A percentile compares a stretch with the other conserved stretches of the same genome.
These are phyloP conservation scores for Steinernema scapterisci DNA, from an alignment of 2,888 invertebrate species.

Conservation along the genomic window DNA sequence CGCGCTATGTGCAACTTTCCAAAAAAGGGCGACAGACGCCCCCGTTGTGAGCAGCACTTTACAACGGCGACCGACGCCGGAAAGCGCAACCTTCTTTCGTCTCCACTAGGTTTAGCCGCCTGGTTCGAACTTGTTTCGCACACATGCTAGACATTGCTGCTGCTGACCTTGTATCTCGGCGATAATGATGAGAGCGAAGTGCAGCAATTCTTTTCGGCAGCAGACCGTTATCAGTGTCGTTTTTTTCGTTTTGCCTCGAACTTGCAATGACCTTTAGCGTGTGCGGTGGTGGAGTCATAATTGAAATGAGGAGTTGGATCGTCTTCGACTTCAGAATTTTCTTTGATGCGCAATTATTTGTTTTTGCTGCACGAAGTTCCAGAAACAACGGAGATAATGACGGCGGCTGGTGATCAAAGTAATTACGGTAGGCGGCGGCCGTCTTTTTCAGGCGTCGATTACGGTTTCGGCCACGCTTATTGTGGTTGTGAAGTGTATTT, in stretches of 20 bases:
- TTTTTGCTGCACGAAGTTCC: not conserved
- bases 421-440: conserved; percentile 21
- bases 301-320: not conserved
- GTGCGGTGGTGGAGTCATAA: conserved; percentile 7
- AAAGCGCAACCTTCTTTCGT: not conserved
- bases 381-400: not conserved
- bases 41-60: conserved; percentile 14
- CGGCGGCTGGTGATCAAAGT: not conserved
- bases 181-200: conserved; percentile 27
- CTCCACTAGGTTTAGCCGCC: conserved; percentile 30
- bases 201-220: not conserved
- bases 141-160: not conserved
- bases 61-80: conserved; percentile 19
- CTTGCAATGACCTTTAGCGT: conserved; percentile 28
- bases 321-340: not conserved
- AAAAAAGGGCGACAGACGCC: conserved; percentile 31
- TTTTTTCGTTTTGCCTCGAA: conserved; percentile 29
- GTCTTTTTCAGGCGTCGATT: not conserved
- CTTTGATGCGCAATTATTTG: not conserved
- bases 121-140: conserved; percentile 33
- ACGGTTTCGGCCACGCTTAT: conserved; percentile 7
- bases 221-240: conserved; percentile 30
- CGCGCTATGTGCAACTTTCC: conserved; percentile 25
- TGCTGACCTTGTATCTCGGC: conserved; percentile 5
- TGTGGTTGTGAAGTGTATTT: conserved; percentile 21